Percentiles rank a stretch among this genome's conserved stretches.
Evolutionary conservation across 2,888 invertebrate genomes (phyloP).

Genomic region (Pollenia amentaria): DNA sequence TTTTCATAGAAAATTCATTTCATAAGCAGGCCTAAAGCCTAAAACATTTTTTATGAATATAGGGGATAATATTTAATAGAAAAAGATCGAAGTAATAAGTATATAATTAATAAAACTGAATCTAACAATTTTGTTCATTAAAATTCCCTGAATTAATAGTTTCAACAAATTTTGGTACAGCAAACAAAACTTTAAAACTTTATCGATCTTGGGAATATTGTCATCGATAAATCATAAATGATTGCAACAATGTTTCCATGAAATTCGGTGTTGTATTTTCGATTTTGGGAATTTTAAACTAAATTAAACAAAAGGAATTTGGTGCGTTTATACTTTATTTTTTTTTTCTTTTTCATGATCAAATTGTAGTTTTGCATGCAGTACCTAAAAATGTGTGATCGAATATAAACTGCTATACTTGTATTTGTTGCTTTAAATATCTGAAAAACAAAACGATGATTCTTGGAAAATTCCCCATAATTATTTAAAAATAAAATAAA

Average conservation of each 20-base stretch:
- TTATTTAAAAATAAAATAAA: constrained; percentile 41
- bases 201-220: neutral
- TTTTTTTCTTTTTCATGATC: neutral
- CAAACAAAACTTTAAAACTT: no score
- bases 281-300: constrained; percentile 46
- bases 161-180: no score
- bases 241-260: constrained; percentile 5
- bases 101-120: no score
- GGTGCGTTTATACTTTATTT: neutral
- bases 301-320: constrained; percentile 63
- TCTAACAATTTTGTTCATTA: no score
- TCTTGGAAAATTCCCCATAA: constrained; percentile 65
- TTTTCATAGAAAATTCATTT: no score
- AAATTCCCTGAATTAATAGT: no score
- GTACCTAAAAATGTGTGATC: constrained; percentile 38
- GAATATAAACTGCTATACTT: neutral
- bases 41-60: no score
- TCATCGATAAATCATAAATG: neutral
- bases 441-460: constrained; percentile 47
- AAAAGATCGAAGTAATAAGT: no score
- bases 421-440: constrained; percentile 20
- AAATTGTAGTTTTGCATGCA: constrained; percentile 53
- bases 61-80: no score
- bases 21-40: no score
- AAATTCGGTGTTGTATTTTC: constrained; percentile 6